Percentiles rank a stretch among this genome's conserved stretches.
Evolutionary conservation across 2,888 invertebrate genomes (phyloP).

Genomic region (Drosophila setosimentum): DNA sequence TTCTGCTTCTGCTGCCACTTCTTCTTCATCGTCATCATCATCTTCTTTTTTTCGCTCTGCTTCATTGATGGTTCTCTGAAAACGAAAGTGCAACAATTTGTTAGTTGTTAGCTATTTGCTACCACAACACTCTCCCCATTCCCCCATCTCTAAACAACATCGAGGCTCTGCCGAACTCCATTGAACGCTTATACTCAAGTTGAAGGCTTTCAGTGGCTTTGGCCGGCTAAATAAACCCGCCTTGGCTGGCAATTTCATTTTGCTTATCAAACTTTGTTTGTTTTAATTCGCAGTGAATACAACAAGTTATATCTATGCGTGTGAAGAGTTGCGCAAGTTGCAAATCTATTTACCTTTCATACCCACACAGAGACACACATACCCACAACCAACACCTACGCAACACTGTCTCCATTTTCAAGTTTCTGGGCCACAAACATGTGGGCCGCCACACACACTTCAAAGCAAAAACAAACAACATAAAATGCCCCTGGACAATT

Average conservation of each 20-base stretch:
- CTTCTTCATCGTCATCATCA: too few relatives aligned
- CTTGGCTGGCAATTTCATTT: conserved; percentile 70
- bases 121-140: not conserved
- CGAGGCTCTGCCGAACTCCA: conserved; percentile 37
- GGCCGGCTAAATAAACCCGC: conserved; percentile 72
- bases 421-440: conserved; percentile 55
- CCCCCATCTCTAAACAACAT: not conserved
- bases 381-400: conserved; percentile 28
- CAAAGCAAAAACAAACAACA: not conserved
- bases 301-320: conserved; percentile 28
- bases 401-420: conserved; percentile 10
- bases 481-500: conserved; percentile 51
- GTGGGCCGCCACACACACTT: conserved; percentile 49
- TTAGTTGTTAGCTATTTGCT: not conserved
- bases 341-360: conserved; percentile 12
- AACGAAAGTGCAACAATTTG: conserved; percentile 51
- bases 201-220: conserved; percentile 65
- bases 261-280: conserved; percentile 62
- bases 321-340: conserved; percentile 5
- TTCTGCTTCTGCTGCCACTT: not conserved
- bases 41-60: not conserved
- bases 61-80: conserved; percentile 25
- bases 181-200: conserved; percentile 67
- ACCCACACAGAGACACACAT: conserved; percentile 2
- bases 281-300: conserved; percentile 20